A percentile compares a stretch with the other conserved stretches of the same genome.
Conservation (phyloP, 2,113 vertebrate genomes). For the Calidris pugnax region DNA sequence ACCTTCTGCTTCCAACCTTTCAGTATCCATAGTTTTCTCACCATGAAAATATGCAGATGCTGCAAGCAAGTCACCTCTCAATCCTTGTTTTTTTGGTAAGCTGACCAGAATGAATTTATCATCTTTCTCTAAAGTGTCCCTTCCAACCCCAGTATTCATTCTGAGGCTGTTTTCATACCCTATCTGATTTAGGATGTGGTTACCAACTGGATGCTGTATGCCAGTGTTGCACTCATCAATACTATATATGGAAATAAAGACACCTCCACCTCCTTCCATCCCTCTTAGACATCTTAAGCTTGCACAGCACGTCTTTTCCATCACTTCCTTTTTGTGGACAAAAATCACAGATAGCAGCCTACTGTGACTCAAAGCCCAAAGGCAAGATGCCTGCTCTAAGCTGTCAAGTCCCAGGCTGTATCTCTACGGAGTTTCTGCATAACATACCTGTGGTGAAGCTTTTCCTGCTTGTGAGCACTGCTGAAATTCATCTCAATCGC, state of each 20-base stretch:
- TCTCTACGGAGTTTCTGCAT: conserved; percentile 2
- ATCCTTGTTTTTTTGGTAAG: conserved; percentile 14
- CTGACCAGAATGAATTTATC: background rate
- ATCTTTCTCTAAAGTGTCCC: background rate
- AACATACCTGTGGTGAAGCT: conserved; percentile 4
- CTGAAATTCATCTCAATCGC: background rate
- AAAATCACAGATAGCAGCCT: background rate
- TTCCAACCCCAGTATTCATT: conserved; percentile 10
- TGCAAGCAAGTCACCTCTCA: conserved; percentile 37
- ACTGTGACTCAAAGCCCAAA: background rate
- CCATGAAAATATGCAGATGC: conserved; percentile 17
- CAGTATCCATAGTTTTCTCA: background rate
- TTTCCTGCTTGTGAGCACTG: background rate
- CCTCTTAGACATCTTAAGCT: background rate
- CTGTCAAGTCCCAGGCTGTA: background rate
- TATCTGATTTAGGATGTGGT: conserved; percentile 51
- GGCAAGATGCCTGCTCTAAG: background rate
- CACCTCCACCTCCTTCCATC: background rate
- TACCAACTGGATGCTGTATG: background rate
- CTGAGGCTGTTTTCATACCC: conserved; percentile 14
- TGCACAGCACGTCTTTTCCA: background rate
- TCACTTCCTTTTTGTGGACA: background rate
- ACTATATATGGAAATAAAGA: conserved; percentile 45
- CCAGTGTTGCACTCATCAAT: background rate
- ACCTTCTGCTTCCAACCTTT: background rate